Evolutionary conservation across 2,888 invertebrate genomes (phyloP).

Genomic region (Epistrophella euchroma): DNA sequence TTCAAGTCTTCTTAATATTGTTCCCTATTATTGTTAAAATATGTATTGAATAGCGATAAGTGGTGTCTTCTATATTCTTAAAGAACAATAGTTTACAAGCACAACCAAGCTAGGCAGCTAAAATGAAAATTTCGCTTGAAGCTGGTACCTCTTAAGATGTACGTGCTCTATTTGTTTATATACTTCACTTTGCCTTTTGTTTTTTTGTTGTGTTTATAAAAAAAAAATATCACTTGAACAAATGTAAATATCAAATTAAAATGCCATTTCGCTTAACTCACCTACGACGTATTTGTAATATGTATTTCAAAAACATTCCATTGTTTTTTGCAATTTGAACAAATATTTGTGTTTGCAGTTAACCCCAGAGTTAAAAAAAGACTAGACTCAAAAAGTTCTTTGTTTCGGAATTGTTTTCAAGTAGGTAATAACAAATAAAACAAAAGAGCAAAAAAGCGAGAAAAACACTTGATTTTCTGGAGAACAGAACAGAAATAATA

Average conservation of each 20-base stretch:
- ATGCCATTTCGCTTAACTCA: conserved; percentile 5
- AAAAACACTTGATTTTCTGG: conserved; percentile 12
- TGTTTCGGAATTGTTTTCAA: conserved; percentile 4
- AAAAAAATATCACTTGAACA: conserved; percentile 52
- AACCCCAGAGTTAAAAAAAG: not conserved
- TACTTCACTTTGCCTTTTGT: conserved; percentile 3
- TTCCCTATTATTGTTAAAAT: no score
- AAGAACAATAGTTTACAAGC: no score
- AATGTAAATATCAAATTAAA: conserved; percentile 39
- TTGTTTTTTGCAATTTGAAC: conserved; percentile 24
- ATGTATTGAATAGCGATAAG: no score
- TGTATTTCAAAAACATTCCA: conserved; percentile 20
- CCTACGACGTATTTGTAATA: conserved; percentile 1
- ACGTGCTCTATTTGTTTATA: conserved; percentile 4
- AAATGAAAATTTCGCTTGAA: not conserved
- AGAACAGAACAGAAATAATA: not conserved
- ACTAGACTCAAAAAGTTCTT: conserved; percentile 15
- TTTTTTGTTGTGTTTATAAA: conserved; percentile 2
- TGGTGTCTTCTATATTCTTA: no score
- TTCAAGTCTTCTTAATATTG: no score
- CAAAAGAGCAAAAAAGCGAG: not conserved
- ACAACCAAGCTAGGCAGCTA: not conserved
- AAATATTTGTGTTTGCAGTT: conserved; percentile 18
- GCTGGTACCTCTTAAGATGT: not conserved
- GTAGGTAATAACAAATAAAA: not conserved